These are phyloP conservation scores for Psophia crepitans DNA, from an alignment of 2,113 vertebrate species.

Conservation along the genomic window DNA sequence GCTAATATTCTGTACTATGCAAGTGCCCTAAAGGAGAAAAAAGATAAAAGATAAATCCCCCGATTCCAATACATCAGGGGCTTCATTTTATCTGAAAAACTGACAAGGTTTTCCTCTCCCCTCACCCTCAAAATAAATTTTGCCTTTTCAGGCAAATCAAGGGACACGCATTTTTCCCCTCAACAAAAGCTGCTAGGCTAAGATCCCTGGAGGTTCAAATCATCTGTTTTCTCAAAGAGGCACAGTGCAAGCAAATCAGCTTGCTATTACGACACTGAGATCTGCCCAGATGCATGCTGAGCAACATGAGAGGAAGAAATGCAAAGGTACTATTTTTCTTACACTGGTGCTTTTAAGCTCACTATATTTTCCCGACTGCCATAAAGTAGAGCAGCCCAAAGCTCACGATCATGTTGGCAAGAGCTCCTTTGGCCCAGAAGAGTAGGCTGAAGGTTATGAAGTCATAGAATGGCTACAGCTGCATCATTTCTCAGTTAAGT, in stretches of 20 bases:
- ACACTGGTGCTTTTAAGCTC: background rate
- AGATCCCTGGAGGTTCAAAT: background rate
- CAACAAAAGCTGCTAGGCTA: background rate
- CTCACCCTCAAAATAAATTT: background rate
- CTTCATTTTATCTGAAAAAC: background rate
- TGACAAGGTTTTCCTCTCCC: background rate
- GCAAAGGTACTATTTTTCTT: background rate
- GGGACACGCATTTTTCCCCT: background rate
- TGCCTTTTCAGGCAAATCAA: background rate
- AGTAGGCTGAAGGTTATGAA: background rate
- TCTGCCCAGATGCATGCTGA: background rate
- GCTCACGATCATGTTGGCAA: background rate
- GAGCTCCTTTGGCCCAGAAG: background rate
- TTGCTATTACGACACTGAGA: background rate
- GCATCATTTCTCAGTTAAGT: rapidly evolving
- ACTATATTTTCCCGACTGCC: background rate
- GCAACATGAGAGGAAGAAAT: background rate
- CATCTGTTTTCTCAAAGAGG: background rate
- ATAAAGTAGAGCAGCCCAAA: background rate
- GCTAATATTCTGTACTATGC: background rate
- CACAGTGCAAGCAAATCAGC: background rate
- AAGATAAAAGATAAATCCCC: background rate
- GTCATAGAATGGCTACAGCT: background rate
- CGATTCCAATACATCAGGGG: background rate
- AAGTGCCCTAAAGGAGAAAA: background rate